Percentiles rank a stretch among this genome's conserved stretches.
These are phyloP conservation scores for Melanostoma scalare DNA, from an alignment of 2,888 invertebrate species.

Conservation along the genomic window DNA sequence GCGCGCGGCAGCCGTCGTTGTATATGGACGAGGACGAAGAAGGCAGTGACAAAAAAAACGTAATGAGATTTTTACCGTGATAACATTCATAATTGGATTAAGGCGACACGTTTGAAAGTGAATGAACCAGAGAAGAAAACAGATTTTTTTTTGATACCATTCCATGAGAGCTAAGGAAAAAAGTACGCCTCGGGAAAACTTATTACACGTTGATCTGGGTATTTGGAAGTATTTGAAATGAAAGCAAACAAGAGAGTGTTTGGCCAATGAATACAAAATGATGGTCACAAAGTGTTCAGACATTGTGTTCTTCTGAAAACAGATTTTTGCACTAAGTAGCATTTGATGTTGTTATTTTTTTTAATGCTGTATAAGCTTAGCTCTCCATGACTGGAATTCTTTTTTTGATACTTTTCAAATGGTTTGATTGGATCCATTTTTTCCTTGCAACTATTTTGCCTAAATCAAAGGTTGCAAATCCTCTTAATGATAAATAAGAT, in stretches of 20 bases:
- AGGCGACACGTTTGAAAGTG: slow-evolving; percentile 74
- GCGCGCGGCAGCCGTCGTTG: slow-evolving; percentile 13
- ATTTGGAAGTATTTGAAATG: slow-evolving; percentile 56
- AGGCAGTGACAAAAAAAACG: slow-evolving; percentile 35
- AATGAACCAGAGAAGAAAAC: slow-evolving; percentile 55
- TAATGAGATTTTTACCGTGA: slow-evolving; percentile 72
- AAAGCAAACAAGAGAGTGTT: slow-evolving; percentile 52
- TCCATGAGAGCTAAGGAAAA: neutral
- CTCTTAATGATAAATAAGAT: too few species aligned
- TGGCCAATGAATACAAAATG: slow-evolving; percentile 17
- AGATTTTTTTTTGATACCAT: slow-evolving; percentile 38
- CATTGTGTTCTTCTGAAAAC: too few species aligned
- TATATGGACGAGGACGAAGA: slow-evolving; percentile 21
- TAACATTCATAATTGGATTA: slow-evolving; percentile 74
- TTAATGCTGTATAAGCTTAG: too few species aligned
- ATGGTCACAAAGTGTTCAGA: neutral
- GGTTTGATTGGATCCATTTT: too few species aligned
- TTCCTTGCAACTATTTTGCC: too few species aligned
- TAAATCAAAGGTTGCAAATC: too few species aligned
- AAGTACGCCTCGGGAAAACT: slow-evolving; percentile 39
- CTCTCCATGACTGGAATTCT: too few species aligned
- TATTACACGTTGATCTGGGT: slow-evolving; percentile 65
- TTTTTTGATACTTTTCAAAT: too few species aligned
- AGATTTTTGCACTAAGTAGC: too few species aligned
- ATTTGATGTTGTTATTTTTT: too few species aligned